Base-by-base conservation (phyloP, 2,888 invertebrate genomes). In the Perdita meconis region DNA sequence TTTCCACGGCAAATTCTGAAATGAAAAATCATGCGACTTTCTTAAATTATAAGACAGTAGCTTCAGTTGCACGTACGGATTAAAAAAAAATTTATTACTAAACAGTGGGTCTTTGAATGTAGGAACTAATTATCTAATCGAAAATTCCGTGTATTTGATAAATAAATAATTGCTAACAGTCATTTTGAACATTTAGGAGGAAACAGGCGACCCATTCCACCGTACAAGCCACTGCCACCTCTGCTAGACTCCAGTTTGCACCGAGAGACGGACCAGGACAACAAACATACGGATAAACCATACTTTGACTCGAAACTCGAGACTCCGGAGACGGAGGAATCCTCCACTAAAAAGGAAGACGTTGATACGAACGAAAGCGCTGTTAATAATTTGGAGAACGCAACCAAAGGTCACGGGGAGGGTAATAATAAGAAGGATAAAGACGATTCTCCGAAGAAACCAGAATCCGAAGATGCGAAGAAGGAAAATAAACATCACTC, bases 171-270 rank as follows among this genome's bases (percentile, higher is more conserved):
- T 50, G 47, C 3, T 34, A n/a, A n/a, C n/a, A 40, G 6, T 12
- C 8, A 16, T 40, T 10, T n/a, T 26, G 6, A 1, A n/a, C 30
- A 38, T 66, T 0, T 68, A 89, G 90, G 87, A 65, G 84, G 80
- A 13, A 89, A 86, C 44, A 85, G 90, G 53, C 88, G 88, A 66
- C 92, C 91, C 1, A 77, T 88, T 16, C 84, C 89, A 1, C 81
- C 89, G 0, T 90, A 92, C 77, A 92, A 92, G 75, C 92, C 92
- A 0, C 47, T 89, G 38, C 87, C 88, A 36, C 79, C 85, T 0
- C 69, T 74, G 4, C 22, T 80, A 30, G 82, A 89, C 36, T 78
- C 81, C 22, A 73, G 60, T 26, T 86, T 82, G 42, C 77, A 84
- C 63, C 78, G 81, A 3, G 81, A 88, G 24, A 88, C 87, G 50